Evolutionary conservation across 35 echinoderm and acorn worm genomes (phyloP).

Genomic region (Ophiothrix spiculata): DNA sequence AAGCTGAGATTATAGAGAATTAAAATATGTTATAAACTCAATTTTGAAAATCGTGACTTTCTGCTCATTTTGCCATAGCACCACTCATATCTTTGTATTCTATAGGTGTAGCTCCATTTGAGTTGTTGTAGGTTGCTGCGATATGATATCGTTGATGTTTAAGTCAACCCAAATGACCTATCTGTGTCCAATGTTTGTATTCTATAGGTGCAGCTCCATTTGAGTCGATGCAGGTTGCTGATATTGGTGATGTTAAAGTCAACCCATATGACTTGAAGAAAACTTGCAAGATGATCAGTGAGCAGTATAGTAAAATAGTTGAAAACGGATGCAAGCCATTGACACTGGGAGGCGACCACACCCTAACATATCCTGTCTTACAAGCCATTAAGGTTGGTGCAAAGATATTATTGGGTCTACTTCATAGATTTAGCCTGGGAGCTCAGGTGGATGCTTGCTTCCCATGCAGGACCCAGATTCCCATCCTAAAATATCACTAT

Average conservation of each 20-base stretch:
- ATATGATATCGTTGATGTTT: constrained; percentile 13
- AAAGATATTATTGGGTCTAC: too few relatives aligned
- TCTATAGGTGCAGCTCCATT: constrained; percentile 64
- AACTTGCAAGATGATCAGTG: constrained; percentile 44
- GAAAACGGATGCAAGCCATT: constrained; percentile 48
- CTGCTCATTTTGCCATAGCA: too few relatives aligned
- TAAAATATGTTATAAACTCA: too few relatives aligned
- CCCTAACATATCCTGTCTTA: constrained; percentile 60
- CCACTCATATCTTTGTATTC: not conserved
- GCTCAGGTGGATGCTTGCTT: too few relatives aligned
- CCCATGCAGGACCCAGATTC: too few relatives aligned
- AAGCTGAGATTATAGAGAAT: too few relatives aligned
- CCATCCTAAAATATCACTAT: too few relatives aligned
- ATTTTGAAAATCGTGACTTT: too few relatives aligned
- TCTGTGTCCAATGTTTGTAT: not conserved
- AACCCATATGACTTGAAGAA: constrained; percentile 59
- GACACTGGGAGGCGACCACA: constrained; percentile 77
- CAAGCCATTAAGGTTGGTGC: constrained; percentile 65
- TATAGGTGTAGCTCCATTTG: constrained; percentile 72
- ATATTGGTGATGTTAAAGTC: constrained; percentile 60
- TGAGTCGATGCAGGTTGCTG: constrained; percentile 71
- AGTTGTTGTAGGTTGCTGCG: constrained; percentile 64
- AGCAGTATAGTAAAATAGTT: constrained; percentile 52
- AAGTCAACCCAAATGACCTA: not conserved
- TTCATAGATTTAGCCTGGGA: too few relatives aligned